Percentiles rank a stretch among this genome's conserved stretches.
Evolutionary conservation across 2,888 invertebrate species (phyloP).

Genomic region (Ophion ellenae): DNA sequence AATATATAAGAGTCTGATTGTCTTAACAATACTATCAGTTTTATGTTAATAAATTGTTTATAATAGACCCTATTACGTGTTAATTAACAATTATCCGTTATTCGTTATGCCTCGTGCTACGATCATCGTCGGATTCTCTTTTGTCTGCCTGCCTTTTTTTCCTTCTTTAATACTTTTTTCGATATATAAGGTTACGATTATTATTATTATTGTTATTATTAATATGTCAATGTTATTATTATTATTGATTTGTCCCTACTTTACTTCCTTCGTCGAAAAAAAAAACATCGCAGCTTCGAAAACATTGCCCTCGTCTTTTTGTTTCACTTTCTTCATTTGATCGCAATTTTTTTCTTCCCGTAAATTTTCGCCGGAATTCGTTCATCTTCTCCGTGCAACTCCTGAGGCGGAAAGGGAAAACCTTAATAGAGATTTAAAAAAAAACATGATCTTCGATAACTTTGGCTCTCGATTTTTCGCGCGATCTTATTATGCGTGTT

Average conservation of each 20-base stretch:
- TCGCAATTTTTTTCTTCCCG: not conserved
- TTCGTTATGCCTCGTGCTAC: slow-evolving; percentile 50
- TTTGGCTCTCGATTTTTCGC: slow-evolving; percentile 7
- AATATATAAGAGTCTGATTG: slow-evolving; percentile 81
- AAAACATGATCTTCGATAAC: not conserved
- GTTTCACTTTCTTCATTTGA: not conserved
- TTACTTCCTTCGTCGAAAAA: slow-evolving; percentile 49
- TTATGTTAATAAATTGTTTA: slow-evolving; percentile 68
- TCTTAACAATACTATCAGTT: slow-evolving; percentile 82
- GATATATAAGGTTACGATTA: slow-evolving; percentile 64
- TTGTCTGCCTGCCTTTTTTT: not conserved
- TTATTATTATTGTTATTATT: slow-evolving; percentile 48
- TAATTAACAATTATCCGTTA: slow-evolving; percentile 64
- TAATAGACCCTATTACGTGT: slow-evolving; percentile 64
- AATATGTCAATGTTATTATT: not conserved
- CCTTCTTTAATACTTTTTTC: slow-evolving; percentile 68
- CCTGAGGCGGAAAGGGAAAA: not conserved
- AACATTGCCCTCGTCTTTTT: not conserved
- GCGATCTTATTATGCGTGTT: not conserved
- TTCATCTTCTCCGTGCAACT: not conserved
- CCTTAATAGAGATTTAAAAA: not conserved
- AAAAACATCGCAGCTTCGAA: slow-evolving; percentile 1
- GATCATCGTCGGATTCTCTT: slow-evolving; percentile 26
- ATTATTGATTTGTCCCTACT: slow-evolving; percentile 67
- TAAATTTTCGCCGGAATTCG: not conserved